These are phyloP conservation scores for Orycteropus afer DNA, from an alignment of 2,113 vertebrate species.

Conservation along the genomic window DNA sequence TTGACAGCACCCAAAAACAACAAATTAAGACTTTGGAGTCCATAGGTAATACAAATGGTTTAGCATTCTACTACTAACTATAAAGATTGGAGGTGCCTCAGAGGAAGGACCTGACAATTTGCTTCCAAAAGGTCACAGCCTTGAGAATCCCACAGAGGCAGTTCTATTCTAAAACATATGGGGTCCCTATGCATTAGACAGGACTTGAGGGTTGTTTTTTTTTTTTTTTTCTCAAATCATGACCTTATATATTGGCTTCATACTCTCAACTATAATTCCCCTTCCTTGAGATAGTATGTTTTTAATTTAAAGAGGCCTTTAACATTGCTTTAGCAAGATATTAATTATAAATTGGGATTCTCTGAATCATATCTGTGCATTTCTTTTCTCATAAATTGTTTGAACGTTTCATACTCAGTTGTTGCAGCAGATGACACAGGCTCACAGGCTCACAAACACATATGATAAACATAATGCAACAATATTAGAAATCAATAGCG, in stretches of 20 bases:
- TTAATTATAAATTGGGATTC: conserved; percentile 47
- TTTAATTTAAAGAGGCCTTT: conserved; percentile 44
- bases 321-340: conserved; percentile 32
- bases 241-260: conserved; percentile 2
- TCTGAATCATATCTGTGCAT: background rate
- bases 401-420: conserved; percentile 42
- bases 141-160: background rate
- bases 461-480: conserved; percentile 63
- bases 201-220: background rate
- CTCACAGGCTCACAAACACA: conserved; percentile 62
- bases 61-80: background rate
- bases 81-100: background rate
- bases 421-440: conserved; percentile 38
- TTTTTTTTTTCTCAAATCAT: conserved; percentile 31
- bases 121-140: background rate
- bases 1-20: background rate
- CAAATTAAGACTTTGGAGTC: background rate
- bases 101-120: background rate
- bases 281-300: conserved; percentile 32
- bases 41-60: background rate
- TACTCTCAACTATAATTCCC: background rate
- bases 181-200: background rate
- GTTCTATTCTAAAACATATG: background rate
- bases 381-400: conserved; percentile 59
- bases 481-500: conserved; percentile 79